Conservation (phyloP, 64 coral and sea anemone species). For the Pocillopora verrucosa region DNA sequence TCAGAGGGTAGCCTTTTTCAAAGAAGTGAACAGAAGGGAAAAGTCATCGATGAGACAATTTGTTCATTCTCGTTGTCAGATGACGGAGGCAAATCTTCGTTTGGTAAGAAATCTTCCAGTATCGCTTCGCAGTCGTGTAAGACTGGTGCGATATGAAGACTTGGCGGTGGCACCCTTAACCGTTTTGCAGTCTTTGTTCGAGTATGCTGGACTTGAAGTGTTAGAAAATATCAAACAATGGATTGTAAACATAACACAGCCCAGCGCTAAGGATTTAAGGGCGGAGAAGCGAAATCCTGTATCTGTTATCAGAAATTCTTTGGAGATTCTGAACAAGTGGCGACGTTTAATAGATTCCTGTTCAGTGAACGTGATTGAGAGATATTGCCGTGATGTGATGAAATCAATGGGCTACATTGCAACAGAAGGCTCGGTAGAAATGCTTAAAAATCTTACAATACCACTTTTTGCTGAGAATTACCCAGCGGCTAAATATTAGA, state of each 20-base stretch:
- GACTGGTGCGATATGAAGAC: conserved; percentile 29
- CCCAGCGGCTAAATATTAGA: conserved; percentile 1
- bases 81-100: conserved; percentile 23
- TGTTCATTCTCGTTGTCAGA: conserved; percentile 21
- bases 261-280: not conserved
- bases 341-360: not conserved
- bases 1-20: conserved; percentile 11
- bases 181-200: not conserved
- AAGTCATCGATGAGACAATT: conserved; percentile 12
- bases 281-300: not conserved
- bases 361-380: not conserved
- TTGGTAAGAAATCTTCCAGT: not conserved
- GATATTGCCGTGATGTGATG: conserved; percentile 40
- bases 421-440: conserved; percentile 5
- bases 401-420: conserved; percentile 16
- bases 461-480: conserved; percentile 13
- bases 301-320: conserved; percentile 14
- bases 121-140: not conserved
- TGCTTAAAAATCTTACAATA: conserved; percentile 30
- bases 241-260: conserved; percentile 13
- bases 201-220: conserved; percentile 17
- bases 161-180: not conserved
- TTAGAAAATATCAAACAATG: conserved; percentile 2
- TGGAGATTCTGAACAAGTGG: conserved; percentile 15
- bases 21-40: not conserved